Percentiles rank a stretch among this genome's conserved stretches.
phyloP scores from a whole-genome alignment of 2,888 invertebrate species.

The Sclerodermus sp. region DNA sequence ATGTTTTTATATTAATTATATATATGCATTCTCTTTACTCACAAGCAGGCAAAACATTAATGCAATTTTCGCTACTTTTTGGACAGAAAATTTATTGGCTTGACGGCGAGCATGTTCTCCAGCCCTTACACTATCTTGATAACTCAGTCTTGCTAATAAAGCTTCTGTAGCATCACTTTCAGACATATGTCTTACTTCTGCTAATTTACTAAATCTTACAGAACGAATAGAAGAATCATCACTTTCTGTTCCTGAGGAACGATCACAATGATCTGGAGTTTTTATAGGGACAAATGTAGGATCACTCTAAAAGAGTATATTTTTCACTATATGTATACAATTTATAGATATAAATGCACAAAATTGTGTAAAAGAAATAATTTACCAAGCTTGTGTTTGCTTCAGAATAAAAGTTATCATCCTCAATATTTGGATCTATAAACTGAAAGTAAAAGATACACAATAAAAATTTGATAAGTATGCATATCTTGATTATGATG shows the following conservation, averaged over 20 bases:
- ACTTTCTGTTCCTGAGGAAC: conserved; percentile 75
- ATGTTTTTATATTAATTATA: background rate
- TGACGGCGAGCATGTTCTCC: conserved; percentile 75
- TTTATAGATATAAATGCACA: background rate
- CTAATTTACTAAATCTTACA: conserved; percentile 89
- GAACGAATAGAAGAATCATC: conserved; percentile 84
- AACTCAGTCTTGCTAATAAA: conserved; percentile 88
- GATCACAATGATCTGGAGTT: conserved; percentile 69
- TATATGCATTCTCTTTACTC: conserved; percentile 43
- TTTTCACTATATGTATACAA: background rate
- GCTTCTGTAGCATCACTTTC: conserved; percentile 92
- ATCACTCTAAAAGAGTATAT: conserved; percentile 69
- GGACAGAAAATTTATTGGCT: conserved; percentile 75
- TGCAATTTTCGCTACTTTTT: conserved; percentile 80
- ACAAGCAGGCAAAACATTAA: conserved; percentile 85
- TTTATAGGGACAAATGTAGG: conserved; percentile 91
- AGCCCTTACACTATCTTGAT: conserved; percentile 86
- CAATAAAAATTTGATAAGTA: background rate
- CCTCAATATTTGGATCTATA: conserved; percentile 75
- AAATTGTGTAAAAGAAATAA: background rate
- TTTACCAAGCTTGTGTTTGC: conserved; percentile 67
- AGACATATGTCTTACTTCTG: conserved; percentile 87
- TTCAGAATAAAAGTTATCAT: conserved; percentile 77
- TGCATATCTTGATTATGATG: background rate
- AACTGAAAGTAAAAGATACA: conserved; percentile 60